These are phyloP conservation scores for Drosophila borborema DNA, from an alignment of 2,888 invertebrate species.

Conservation along the genomic window DNA sequence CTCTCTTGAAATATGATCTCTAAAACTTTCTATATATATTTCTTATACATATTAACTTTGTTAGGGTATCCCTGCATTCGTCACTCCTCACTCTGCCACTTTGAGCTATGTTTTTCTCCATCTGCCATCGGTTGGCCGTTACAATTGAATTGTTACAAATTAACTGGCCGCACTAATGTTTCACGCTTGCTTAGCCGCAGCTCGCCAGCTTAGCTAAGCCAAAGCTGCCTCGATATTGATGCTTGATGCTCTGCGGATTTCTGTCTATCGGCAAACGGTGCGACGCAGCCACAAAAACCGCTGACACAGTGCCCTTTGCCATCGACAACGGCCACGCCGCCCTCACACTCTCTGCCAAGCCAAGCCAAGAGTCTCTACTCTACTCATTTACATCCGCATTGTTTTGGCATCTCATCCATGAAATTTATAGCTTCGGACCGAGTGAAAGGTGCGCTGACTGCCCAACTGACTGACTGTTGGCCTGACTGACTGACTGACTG, in stretches of 20 bases:
- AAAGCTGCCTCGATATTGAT: constrained; percentile 42
- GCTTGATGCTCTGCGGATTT: constrained; percentile 21
- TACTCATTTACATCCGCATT: constrained; percentile 79
- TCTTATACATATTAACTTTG: not conserved
- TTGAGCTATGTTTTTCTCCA: constrained; percentile 5
- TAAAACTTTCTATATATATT: not conserved
- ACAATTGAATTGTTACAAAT: constrained; percentile 80
- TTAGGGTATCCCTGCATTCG: not conserved
- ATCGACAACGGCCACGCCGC: constrained; percentile 29
- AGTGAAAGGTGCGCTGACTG: constrained; percentile 64
- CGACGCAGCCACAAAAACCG: constrained; percentile 54
- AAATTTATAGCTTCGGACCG: constrained; percentile 54
- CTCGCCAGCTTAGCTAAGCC: not conserved
- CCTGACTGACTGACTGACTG: not conserved
- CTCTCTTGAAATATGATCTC: not conserved
- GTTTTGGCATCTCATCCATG: constrained; percentile 61
- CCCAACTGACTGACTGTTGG: no score
- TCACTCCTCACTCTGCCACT: not conserved
- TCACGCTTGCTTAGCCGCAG: constrained; percentile 69
- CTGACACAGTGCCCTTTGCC: constrained; percentile 80
- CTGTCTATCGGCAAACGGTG: constrained; percentile 29
- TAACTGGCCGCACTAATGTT: constrained; percentile 74
- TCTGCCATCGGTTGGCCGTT: constrained; percentile 47
- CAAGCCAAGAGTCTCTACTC: not conserved
- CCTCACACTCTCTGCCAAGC: constrained; percentile 5